These are phyloP conservation scores for Balearica regulorum DNA, from an alignment of 2,797 vertebrate genomes.

Conservation along the genomic window DNA sequence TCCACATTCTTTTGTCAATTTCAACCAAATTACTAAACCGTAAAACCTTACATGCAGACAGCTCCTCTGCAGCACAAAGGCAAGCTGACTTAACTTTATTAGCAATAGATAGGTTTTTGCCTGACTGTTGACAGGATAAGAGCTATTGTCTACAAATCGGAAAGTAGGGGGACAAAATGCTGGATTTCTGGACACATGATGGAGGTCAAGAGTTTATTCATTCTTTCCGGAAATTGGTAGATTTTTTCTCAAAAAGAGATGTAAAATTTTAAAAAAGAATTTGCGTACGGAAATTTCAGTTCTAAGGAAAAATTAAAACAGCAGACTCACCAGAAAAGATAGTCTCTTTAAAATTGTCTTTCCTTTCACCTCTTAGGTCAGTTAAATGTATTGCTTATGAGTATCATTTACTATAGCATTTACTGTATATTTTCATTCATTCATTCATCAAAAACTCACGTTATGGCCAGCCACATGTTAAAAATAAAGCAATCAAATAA, in stretches of 20 bases:
- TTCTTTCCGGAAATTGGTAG: not conserved
- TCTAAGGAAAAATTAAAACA: not conserved
- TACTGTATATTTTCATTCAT: not conserved
- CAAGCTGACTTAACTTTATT: not conserved
- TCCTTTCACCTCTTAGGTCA: not conserved
- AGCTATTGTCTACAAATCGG: not conserved
- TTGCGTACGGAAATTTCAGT: not conserved
- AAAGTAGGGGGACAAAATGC: not conserved
- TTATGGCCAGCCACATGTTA: not conserved
- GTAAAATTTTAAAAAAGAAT: not conserved
- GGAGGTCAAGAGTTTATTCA: not conserved
- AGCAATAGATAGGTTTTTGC: not conserved
- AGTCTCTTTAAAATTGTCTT: not conserved
- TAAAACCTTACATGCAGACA: not conserved
- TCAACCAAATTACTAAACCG: not conserved
- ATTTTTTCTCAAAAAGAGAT: not conserved
- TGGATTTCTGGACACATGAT: not conserved
- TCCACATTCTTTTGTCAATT: not conserved
- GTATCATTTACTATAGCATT: not conserved
- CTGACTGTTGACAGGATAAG: not conserved
- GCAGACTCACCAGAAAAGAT: not conserved
- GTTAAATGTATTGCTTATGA: not conserved
- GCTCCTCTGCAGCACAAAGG: not conserved
- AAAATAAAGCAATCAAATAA: not conserved
- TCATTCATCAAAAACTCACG: not conserved